Base-by-base conservation (phyloP, 2,888 invertebrate species). In the Leucozona laternaria region DNA sequence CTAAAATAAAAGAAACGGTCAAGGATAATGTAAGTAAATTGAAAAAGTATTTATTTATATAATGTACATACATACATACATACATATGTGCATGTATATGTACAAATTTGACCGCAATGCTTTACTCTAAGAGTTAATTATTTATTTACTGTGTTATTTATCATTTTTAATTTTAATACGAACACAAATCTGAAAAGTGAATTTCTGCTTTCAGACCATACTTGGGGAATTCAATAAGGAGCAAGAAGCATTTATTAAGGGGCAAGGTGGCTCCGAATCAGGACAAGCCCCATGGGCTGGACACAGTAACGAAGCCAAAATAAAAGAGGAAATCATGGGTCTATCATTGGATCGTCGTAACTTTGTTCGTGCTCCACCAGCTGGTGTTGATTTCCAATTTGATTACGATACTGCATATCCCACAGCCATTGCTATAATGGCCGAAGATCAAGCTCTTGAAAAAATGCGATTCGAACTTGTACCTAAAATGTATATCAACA, bases 391-490 rank as follows among this genome's bases (percentile, higher is more conserved):
- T 92, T 99, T 98, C 92, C 96, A 97, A 89, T 99, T 99, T 93
- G 98, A 98, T 93, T 98, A 98, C 93, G 97, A 97, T 92, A 95
- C 96, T 90, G 96, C 97, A 93, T 97, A 97, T 93, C 98, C 98
- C 55, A 95, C 98, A 91, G 99, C 99, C 88, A 95, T 97, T 94
- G 97, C 98, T 90, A 98, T 98, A 91, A 96, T 99, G 94, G 96
- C 97, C 89, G 97, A 98, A 92, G 99, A 99, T 93, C 96, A 97
- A 87, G 98, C 98, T 93, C 95, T 99, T 91, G 97, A 98, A 93
- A 97, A 97, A 94, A 99, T 99, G 98, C 96, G 99, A 93, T 99
- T 99, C 94, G 98, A 99, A 93, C 95, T 99, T 92, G 99, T 99
- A 92, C 99, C 99, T 91, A 99, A 99, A 96, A 96, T 98, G 99